phyloP scores from a whole-genome alignment of 2,797 vertebrate genomes.

The Lepidocolaptes lacrymiger region DNA sequence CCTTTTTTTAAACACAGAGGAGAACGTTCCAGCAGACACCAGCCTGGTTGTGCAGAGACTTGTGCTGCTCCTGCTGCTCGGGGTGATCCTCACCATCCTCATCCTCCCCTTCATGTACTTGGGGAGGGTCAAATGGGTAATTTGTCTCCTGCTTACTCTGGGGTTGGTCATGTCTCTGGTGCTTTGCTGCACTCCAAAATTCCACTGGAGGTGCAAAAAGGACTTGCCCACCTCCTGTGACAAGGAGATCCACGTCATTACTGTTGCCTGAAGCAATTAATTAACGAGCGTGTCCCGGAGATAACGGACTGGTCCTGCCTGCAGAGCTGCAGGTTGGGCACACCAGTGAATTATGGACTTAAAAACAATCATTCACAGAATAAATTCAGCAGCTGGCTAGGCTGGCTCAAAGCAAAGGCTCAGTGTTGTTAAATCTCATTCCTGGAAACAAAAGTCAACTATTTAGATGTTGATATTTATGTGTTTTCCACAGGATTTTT shows the following conservation, averaged over 20 bases:
- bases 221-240: not conserved
- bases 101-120: conserved; percentile 75
- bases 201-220: not conserved
- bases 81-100: conserved; percentile 65
- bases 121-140: conserved; percentile 66
- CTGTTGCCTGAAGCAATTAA: conserved; percentile 60
- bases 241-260: conserved; percentile 38
- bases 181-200: conserved; percentile 70
- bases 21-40: not conserved
- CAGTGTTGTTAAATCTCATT: not conserved
- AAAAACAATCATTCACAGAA: not conserved
- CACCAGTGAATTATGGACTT: not conserved
- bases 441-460: not conserved
- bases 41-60: conserved; percentile 65
- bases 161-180: conserved; percentile 62
- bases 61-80: conserved; percentile 65
- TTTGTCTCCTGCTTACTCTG: conserved; percentile 57
- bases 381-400: not conserved
- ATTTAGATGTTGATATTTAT: conserved; percentile 14
- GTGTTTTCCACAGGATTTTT: not conserved
- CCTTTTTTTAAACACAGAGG: not conserved
- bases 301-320: not conserved
- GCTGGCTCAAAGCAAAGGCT: not conserved
- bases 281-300: accelerated
- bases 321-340: not conserved